Evolutionary conservation across 1,140 invertebrate species (phyloP).

Genomic region (Atta texana): DNA sequence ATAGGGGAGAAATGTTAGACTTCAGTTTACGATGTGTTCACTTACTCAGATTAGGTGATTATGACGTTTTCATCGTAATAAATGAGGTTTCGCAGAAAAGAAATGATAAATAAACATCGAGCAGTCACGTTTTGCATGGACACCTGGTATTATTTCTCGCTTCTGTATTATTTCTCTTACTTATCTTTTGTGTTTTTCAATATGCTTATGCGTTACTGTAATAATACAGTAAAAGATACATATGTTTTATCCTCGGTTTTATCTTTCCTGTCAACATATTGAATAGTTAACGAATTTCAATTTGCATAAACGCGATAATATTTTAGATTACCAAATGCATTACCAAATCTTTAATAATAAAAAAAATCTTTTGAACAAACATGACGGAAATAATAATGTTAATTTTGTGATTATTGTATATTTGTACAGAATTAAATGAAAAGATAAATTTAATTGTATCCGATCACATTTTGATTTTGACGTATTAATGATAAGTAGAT

Average conservation of each 20-base stretch:
- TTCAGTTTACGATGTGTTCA: not conserved
- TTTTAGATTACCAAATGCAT: not conserved
- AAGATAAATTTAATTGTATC: not conserved
- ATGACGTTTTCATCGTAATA: not conserved
- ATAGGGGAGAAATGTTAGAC: not conserved
- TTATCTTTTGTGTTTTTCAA: constrained; percentile 16
- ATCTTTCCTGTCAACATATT: not conserved
- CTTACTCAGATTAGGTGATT: constrained; percentile 18
- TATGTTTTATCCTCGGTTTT: not conserved
- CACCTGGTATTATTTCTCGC: not conserved
- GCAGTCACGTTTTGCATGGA: not conserved
- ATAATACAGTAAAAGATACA: constrained; percentile 2
- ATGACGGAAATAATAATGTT: not conserved
- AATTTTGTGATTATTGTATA: not conserved
- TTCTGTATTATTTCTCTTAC: no score
- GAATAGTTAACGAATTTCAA: not conserved
- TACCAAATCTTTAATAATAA: not conserved
- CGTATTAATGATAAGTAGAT: not conserved
- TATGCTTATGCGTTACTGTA: not conserved
- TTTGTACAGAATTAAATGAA: not conserved
- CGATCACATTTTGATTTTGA: not conserved
- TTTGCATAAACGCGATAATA: not conserved
- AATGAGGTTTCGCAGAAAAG: not conserved
- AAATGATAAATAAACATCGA: constrained; percentile 19
- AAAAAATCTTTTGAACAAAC: not conserved